These are phyloP conservation scores for Uropsilus gracilis DNA, from an alignment of 2,113 vertebrate genomes.

Conservation along the genomic window DNA sequence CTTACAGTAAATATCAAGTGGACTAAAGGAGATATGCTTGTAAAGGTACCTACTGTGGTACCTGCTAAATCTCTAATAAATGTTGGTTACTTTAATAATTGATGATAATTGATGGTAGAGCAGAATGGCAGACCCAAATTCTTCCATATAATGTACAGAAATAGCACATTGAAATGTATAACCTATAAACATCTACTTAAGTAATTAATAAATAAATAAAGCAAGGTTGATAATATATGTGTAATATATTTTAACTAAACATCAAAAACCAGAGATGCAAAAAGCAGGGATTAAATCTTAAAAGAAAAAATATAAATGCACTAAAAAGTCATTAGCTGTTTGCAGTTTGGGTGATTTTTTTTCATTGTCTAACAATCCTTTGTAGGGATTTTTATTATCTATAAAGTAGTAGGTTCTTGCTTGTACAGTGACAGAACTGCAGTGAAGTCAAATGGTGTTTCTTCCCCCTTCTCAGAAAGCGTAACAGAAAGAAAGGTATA, in stretches of 20 bases:
- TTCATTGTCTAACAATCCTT: too few relatives aligned
- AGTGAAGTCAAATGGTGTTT: not conserved
- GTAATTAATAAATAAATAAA: slow-evolving; percentile 26
- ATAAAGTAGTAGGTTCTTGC: not conserved
- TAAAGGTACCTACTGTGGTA: not conserved
- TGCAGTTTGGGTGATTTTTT: not conserved
- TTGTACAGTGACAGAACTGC: not conserved
- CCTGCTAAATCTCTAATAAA: not conserved
- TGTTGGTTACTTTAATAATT: not conserved
- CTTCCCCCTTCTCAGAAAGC: not conserved
- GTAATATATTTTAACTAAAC: slow-evolving; percentile 9
- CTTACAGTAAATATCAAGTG: not conserved
- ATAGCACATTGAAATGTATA: not conserved
- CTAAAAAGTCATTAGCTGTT: not conserved
- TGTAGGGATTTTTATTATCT: not conserved
- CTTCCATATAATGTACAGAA: not conserved
- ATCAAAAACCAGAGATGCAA: not conserved
- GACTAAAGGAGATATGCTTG: not conserved
- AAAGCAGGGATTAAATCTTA: slow-evolving; percentile 22
- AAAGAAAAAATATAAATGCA: not conserved
- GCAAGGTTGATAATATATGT: not conserved
- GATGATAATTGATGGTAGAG: not conserved
- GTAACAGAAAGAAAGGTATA: not conserved
- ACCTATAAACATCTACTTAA: not conserved
- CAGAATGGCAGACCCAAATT: slow-evolving; percentile 27